Conservation (phyloP, 2,888 invertebrate species). For the Vanessa cardui region DNA sequence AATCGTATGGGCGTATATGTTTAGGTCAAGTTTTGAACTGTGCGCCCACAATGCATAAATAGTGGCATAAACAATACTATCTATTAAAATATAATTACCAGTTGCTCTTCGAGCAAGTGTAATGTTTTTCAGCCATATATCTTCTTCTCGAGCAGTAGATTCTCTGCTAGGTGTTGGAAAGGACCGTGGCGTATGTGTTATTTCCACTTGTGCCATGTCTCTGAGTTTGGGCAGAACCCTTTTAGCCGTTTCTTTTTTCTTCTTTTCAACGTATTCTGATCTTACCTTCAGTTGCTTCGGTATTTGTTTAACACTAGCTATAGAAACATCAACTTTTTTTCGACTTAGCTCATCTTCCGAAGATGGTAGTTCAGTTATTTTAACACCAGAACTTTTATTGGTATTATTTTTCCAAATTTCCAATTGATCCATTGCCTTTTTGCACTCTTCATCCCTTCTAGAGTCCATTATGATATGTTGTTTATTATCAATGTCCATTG, state of each 20-base stretch:
- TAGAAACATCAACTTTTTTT: constrained; percentile 21
- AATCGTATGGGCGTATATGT: no score
- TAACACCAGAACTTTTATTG: constrained; percentile 46
- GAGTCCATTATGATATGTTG: constrained; percentile 85
- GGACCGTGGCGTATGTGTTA: constrained; percentile 88
- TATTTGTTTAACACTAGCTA: constrained; percentile 34
- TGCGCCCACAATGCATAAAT: no score
- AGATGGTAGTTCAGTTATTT: constrained; percentile 53
- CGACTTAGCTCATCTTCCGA: constrained; percentile 48
- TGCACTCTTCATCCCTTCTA: constrained; percentile 84
- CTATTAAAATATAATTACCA: constrained; percentile 50
- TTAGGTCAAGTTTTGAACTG: no score
- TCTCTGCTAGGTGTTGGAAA: constrained; percentile 93
- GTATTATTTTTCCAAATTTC: constrained; percentile 80
- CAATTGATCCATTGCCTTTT: constrained; percentile 85
- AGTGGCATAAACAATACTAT: background rate
- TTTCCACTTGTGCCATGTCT: constrained; percentile 81
- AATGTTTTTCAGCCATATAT: constrained; percentile 91
- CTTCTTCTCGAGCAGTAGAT: constrained; percentile 86
- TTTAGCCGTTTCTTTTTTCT: constrained; percentile 61
- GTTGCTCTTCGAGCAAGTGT: constrained; percentile 86
- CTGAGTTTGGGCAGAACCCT: constrained; percentile 83
- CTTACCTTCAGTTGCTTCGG: constrained; percentile 51
- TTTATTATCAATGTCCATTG: constrained; percentile 75
- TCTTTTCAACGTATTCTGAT: constrained; percentile 67